Conservation (phyloP, 1,140 invertebrate species). For the Musca vetustissima region DNA sequence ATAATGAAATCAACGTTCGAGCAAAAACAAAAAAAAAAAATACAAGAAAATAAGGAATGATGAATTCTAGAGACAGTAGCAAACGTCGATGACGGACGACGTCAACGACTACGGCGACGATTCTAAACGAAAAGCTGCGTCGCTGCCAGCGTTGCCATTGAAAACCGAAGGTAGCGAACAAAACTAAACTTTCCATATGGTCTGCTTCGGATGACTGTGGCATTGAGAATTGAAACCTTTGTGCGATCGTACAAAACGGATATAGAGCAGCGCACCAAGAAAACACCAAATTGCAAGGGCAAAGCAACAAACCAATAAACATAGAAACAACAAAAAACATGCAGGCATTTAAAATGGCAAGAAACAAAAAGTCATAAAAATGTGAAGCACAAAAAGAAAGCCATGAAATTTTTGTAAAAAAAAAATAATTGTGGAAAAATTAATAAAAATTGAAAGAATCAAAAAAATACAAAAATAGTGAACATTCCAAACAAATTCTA, state of each 20-base stretch:
- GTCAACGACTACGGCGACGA: slow-evolving; percentile 4
- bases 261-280: slow-evolving; percentile 13
- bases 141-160: slow-evolving; percentile 29
- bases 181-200: slow-evolving; percentile 50
- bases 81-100: background rate
- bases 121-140: slow-evolving; percentile 26
- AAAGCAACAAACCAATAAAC: slow-evolving; percentile 3
- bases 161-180: slow-evolving; percentile 29
- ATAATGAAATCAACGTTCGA: background rate
- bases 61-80: background rate
- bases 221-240: slow-evolving; percentile 52
- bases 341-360: background rate
- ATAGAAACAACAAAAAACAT: no score
- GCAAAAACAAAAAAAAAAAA: background rate
- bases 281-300: background rate
- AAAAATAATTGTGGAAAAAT: no score
- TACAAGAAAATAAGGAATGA: background rate
- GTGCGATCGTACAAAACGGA: slow-evolving; percentile 42
- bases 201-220: slow-evolving; percentile 38
- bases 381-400: no score
- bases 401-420: no score
- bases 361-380: no score
- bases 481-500: no score
- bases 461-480: no score
- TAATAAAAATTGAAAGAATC: no score